phyloP scores from a whole-genome alignment of 2,113 vertebrate genomes.

The Centrocercus urophasianus region DNA sequence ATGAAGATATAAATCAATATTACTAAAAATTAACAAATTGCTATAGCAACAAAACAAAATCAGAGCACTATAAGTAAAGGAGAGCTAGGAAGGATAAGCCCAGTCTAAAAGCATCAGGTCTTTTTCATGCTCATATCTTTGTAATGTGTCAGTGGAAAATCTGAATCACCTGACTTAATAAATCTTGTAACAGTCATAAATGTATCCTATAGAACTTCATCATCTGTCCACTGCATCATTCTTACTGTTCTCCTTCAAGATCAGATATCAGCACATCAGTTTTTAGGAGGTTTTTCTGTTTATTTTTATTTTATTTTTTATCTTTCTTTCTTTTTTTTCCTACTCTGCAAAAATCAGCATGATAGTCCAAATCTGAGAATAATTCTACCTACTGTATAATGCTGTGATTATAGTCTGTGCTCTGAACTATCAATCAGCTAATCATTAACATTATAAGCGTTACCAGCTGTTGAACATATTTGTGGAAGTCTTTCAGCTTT shows the following conservation, averaged over 20 bases:
- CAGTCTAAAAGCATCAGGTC: background rate
- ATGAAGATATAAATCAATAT: slow-evolving; percentile 3
- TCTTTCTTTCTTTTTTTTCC: background rate
- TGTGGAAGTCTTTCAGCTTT: background rate
- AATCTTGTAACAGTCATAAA: background rate
- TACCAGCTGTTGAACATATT: background rate
- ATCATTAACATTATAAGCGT: background rate
- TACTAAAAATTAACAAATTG: background rate
- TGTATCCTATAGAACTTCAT: background rate
- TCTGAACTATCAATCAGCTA: slow-evolving; percentile 37
- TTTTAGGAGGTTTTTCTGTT: background rate
- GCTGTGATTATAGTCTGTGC: slow-evolving; percentile 18
- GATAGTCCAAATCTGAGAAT: background rate
- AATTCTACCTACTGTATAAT: background rate
- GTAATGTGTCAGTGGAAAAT: background rate
- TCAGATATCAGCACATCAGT: background rate
- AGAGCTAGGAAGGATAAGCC: background rate
- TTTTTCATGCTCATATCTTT: background rate
- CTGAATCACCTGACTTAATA: background rate
- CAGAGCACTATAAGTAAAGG: background rate
- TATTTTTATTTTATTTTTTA: background rate
- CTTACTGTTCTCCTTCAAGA: background rate
- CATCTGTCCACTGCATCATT: background rate
- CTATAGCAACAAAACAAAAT: background rate
- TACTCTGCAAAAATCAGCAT: background rate